Percentiles rank a stretch among this genome's conserved stretches.
phyloP scores from a whole-genome alignment of 2,113 vertebrate species.

The Australoheros scitulus region DNA sequence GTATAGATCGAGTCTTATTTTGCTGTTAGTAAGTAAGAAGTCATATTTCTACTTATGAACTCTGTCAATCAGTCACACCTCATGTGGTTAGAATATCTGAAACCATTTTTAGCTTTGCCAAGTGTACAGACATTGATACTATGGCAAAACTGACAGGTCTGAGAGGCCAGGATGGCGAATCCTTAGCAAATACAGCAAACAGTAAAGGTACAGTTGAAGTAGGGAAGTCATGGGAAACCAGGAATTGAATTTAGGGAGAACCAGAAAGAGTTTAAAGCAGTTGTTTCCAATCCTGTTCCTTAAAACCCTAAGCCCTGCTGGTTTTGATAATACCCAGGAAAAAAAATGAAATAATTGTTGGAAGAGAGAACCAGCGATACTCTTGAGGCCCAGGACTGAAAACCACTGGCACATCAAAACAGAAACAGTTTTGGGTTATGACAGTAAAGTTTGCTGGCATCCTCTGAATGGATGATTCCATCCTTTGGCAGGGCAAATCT shows the following conservation, averaged over 20 bases:
- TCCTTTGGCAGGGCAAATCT: constrained; percentile 97
- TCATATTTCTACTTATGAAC: neutral
- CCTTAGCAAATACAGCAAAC: constrained; percentile 40
- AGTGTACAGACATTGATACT: constrained; percentile 22
- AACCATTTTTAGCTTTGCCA: constrained; percentile 45
- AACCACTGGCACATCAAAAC: constrained; percentile 41
- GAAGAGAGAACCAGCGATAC: constrained; percentile 39
- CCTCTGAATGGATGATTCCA: constrained; percentile 90
- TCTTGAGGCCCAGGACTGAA: constrained; percentile 49
- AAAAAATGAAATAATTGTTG: constrained; percentile 1
- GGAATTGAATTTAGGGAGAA: constrained; percentile 51
- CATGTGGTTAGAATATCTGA: constrained; percentile 22
- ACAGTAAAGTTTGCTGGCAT: constrained; percentile 85
- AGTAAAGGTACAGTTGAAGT: constrained; percentile 22
- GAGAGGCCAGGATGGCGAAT: constrained; percentile 33
- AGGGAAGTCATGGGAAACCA: constrained; percentile 43
- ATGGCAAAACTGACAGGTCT: constrained; percentile 39
- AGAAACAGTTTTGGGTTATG: constrained; percentile 47
- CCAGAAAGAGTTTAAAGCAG: constrained; percentile 36
- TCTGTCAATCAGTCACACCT: constrained; percentile 5
- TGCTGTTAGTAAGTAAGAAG: neutral
- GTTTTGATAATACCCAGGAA: constrained; percentile 28
- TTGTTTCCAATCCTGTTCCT: constrained; percentile 39
- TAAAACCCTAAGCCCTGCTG: constrained; percentile 36
- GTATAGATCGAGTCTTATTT: constrained; percentile 14